Percentiles rank a stretch among this genome's conserved stretches.
phyloP scores from a whole-genome alignment of 53 echinoderm and acorn worm genomes.

The Echinometra lucunter region DNA sequence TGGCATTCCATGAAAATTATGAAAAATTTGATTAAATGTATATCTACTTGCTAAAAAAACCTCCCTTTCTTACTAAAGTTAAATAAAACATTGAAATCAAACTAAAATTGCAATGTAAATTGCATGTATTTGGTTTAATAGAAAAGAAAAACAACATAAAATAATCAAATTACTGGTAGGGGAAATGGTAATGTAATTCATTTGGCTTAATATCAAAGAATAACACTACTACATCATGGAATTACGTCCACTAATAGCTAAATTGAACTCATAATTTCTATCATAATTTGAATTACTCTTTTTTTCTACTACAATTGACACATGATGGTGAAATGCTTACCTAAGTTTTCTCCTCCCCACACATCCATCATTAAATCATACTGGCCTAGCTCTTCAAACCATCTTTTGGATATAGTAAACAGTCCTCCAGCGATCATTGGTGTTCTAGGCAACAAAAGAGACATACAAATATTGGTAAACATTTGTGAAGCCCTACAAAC shows the following conservation, averaged over 20 bases:
- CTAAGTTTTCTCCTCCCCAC: conserved; percentile 99
- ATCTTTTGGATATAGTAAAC: conserved; percentile 94
- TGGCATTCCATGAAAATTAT: background rate
- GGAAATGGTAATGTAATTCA: background rate
- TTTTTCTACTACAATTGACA: background rate
- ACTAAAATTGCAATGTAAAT: too few relatives aligned
- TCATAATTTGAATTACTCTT: too few relatives aligned
- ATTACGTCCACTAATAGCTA: background rate
- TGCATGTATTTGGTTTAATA: too few relatives aligned
- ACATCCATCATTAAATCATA: conserved; percentile 99
- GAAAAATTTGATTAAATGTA: background rate
- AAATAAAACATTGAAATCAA: too few relatives aligned
- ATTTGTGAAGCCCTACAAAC: too few relatives aligned
- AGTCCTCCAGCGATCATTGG: conserved; percentile 99
- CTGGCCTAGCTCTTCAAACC: conserved; percentile 98
- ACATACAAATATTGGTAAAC: background rate
- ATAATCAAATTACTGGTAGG: too few relatives aligned
- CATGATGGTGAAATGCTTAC: conserved; percentile 66
- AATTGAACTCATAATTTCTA: background rate
- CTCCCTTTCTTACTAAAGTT: background rate
- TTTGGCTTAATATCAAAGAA: background rate
- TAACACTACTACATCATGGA: background rate
- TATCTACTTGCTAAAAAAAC: background rate
- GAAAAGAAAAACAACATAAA: too few relatives aligned
- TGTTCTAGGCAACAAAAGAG: conserved; percentile 77